phyloP scores from a whole-genome alignment of 2,888 invertebrate genomes.

The Ormyrus pomaceus region DNA sequence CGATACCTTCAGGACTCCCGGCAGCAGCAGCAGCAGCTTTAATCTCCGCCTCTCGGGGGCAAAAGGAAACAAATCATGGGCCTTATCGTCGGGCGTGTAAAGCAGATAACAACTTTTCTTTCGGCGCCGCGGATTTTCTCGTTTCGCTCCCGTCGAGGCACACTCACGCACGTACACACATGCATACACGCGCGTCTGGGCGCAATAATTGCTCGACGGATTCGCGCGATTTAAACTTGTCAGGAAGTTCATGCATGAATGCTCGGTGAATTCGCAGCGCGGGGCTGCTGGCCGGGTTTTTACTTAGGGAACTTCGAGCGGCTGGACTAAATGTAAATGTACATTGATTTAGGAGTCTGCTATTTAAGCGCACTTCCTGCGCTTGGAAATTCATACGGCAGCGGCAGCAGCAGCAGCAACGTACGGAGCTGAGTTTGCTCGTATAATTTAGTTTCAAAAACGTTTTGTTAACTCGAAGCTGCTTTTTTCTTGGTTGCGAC shows the following conservation, averaged over 20 bases:
- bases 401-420: conserved; percentile 4
- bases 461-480: background rate
- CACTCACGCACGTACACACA: background rate
- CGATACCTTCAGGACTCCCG: conserved; percentile 58
- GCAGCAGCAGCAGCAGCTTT: conserved; percentile 60
- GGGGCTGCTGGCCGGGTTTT: conserved; percentile 50
- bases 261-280: conserved; percentile 59
- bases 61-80: conserved; percentile 73
- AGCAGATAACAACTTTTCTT: conserved; percentile 73
- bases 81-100: conserved; percentile 66
- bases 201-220: conserved; percentile 57
- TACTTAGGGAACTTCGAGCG: conserved; percentile 35
- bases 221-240: conserved; percentile 73
- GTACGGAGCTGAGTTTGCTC: conserved; percentile 5
- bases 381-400: conserved; percentile 46
- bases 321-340: conserved; percentile 46
- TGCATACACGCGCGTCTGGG: background rate
- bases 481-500: no score
- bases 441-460: conserved; percentile 27
- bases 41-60: conserved; percentile 66
- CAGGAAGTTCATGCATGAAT: conserved; percentile 74
- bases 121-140: conserved; percentile 60
- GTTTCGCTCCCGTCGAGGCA: conserved; percentile 12
- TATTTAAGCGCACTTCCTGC: conserved; percentile 41
- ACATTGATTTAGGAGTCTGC: conserved; percentile 50